A percentile compares a stretch with the other conserved stretches of the same genome.
These are phyloP conservation scores for Stegana nigrithorax DNA, from an alignment of 2,888 invertebrate species.

Conservation along the genomic window DNA sequence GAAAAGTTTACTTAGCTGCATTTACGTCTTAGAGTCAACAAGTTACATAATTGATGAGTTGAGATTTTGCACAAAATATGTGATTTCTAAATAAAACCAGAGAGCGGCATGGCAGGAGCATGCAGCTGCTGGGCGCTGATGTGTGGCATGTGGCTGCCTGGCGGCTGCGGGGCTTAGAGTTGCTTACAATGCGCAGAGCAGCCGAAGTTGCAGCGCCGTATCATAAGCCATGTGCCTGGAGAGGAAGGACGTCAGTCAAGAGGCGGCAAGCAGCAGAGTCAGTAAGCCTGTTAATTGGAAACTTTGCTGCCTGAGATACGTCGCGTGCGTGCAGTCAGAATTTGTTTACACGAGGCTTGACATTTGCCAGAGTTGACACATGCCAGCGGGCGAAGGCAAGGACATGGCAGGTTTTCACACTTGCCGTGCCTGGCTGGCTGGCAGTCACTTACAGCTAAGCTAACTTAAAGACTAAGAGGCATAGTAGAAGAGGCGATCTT, in stretches of 20 bases:
- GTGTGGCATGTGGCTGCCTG: neutral
- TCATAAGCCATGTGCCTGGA: neutral
- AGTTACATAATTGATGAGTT: slow-evolving; percentile 14
- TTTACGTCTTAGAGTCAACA: neutral
- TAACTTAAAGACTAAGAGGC: slow-evolving; percentile 25
- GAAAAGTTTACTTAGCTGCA: neutral
- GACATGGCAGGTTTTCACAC: neutral
- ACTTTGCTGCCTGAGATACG: neutral
- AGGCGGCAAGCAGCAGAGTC: neutral
- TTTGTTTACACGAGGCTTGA: neutral
- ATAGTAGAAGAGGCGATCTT: slow-evolving; percentile 67
- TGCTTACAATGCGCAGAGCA: neutral
- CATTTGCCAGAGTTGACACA: neutral
- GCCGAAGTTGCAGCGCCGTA: neutral
- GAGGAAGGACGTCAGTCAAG: neutral
- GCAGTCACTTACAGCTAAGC: slow-evolving; percentile 22
- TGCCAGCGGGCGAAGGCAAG: neutral
- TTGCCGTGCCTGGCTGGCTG: neutral
- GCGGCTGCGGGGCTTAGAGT: neutral
- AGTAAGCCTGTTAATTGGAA: slow-evolving; percentile 12
- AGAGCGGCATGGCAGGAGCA: neutral
- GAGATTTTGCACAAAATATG: neutral
- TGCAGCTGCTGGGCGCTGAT: no score
- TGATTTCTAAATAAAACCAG: no score
- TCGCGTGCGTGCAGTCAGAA: neutral